Evolutionary conservation across 2,888 invertebrate species (phyloP), one percentile per base, ranked within the genome.

Genomic region (Hyles lineata): DNA sequence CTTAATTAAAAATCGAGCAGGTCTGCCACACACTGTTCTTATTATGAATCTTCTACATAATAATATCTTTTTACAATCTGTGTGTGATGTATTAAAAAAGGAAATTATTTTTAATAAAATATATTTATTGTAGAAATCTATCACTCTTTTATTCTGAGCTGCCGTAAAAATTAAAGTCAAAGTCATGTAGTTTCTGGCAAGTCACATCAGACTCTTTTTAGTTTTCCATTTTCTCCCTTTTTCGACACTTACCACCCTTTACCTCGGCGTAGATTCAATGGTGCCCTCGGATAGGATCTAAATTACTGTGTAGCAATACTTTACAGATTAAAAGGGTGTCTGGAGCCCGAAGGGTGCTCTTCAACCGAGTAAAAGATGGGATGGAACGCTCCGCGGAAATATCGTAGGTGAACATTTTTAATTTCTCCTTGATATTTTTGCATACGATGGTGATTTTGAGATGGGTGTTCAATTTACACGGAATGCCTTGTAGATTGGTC

Each of bases 281-380:
- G 87, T 82, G 80, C 87, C 86, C 87, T 85, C 84, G 85, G 92
- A 93, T 92, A 91, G 87, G 87, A 92, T 92, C 92, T 92, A 92
- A 93, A 93, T 92, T 92, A 91, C 91, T 86, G 83, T 85, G 87
- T 89, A 86, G 89, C 87, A 90, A 90, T 89, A 89, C 92, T 91
- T 91, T 87, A 88, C 87, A 90, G 91, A 92, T 92, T 91, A 91
- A 92, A 92, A 87, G 91, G 92, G 92, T 90, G 92, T 93, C 92
- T 93, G 92, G 81, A 77, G 89, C 91, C 90, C 77, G 82, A 80
- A 91, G 92, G 78, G 78, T 79, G 76, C 76, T 77, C 77, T 78
- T 76, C 75, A 71, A 52, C 74, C 60, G 61, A 52, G 61, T 74
- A 74, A 74, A 73, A 73, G 73, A 73, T 70, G 71, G 69, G 43